Evolutionary conservation across 1,140 invertebrate species (phyloP).

Genomic region (Drosophila paulistorum): DNA sequence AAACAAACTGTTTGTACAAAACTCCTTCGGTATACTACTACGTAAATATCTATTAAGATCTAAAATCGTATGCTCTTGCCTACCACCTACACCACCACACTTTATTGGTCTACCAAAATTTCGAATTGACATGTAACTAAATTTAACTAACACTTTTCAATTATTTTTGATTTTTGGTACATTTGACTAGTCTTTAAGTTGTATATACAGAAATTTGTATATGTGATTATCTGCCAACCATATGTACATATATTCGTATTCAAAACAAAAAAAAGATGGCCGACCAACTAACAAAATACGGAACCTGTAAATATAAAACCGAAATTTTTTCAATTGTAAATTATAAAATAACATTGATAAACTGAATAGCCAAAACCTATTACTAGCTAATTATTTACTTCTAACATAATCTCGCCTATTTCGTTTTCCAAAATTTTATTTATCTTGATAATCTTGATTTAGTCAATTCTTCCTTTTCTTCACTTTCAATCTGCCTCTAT

Average conservation of each 20-base stretch:
- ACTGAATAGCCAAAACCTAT: slow-evolving; percentile 21
- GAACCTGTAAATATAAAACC: slow-evolving; percentile 73
- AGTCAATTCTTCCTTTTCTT: slow-evolving; percentile 28
- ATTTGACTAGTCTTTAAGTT: slow-evolving; percentile 74
- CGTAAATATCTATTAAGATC: slow-evolving; percentile 42
- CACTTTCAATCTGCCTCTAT: slow-evolving; percentile 12
- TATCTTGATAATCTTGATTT: slow-evolving; percentile 52
- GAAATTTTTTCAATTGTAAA: slow-evolving; percentile 69
- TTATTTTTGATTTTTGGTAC: slow-evolving; percentile 71
- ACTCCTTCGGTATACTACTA: slow-evolving; percentile 26
- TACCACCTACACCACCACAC: slow-evolving; percentile 50
- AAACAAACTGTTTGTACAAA: slow-evolving; percentile 56
- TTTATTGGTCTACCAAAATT: slow-evolving; percentile 68
- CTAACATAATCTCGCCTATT: slow-evolving; percentile 41
- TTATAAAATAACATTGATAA: slow-evolving; percentile 69
- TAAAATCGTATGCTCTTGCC: slow-evolving; percentile 62
- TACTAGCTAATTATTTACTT: slow-evolving; percentile 39
- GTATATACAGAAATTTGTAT: slow-evolving; percentile 76
- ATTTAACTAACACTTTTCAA: slow-evolving; percentile 74
- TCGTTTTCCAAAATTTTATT: slow-evolving; percentile 73
- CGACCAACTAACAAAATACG: slow-evolving; percentile 23
- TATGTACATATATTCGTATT: slow-evolving; percentile 72
- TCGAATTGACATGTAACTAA: slow-evolving; percentile 69
- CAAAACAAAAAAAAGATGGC: slow-evolving; percentile 32
- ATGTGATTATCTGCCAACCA: slow-evolving; percentile 53